phyloP scores from a whole-genome alignment of 2,888 invertebrate species.

The Orthonevra nobilis region DNA sequence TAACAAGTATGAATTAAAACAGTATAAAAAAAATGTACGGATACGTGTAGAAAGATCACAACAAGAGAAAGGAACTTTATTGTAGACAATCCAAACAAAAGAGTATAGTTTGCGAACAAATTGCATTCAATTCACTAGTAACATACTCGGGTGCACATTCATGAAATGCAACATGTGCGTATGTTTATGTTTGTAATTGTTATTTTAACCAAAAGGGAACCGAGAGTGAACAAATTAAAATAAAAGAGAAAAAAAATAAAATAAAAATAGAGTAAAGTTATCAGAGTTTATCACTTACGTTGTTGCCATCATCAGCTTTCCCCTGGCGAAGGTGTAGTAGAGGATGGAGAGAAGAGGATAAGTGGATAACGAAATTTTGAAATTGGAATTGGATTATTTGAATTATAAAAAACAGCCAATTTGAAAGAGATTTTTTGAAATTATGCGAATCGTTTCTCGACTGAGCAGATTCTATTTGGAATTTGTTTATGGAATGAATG shows the following conservation, averaged over 20 bases:
- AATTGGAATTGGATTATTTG: conserved; percentile 52
- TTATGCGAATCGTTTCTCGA: conserved; percentile 16
- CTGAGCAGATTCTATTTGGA: conserved; percentile 18
- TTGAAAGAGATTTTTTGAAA: conserved; percentile 20
- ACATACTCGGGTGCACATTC: conserved; percentile 44
- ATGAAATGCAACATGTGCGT: conserved; percentile 45
- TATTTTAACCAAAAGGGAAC: conserved; percentile 35
- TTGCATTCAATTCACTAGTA: conserved; percentile 44
- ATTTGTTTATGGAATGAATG: conserved; percentile 30
- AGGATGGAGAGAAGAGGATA: conserved; percentile 57
- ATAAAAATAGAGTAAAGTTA: conserved; percentile 27
- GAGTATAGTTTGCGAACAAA: conserved; percentile 28
- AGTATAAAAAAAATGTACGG: conserved; percentile 5
- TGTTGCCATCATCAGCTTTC: conserved; percentile 68
- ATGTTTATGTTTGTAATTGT: conserved; percentile 8
- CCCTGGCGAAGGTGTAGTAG: conserved; percentile 58
- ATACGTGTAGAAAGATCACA: background rate
- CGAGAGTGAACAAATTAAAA: conserved; percentile 30
- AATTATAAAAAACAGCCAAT: conserved; percentile 44
- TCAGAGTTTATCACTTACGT: conserved; percentile 62
- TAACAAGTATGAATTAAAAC: no score
- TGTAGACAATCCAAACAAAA: conserved; percentile 32
- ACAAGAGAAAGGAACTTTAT: conserved; percentile 3
- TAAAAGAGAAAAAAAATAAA: conserved; percentile 6
- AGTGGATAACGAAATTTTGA: conserved; percentile 66